Percentiles rank a stretch among this genome's conserved stretches.
These are phyloP conservation scores for Euborellia annulipes DNA, from an alignment of 1,140 invertebrate species.

Conservation along the genomic window DNA sequence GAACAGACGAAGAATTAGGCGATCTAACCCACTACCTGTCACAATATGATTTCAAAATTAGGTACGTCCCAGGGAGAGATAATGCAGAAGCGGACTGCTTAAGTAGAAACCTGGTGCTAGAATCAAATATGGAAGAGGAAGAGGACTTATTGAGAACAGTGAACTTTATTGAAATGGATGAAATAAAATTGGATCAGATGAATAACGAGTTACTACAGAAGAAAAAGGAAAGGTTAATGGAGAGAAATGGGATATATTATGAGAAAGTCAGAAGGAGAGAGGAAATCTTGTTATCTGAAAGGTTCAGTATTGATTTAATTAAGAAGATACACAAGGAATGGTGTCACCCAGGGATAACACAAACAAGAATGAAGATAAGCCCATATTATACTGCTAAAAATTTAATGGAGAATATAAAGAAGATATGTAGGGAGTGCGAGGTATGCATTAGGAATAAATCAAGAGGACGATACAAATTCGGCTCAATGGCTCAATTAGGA, in stretches of 20 bases:
- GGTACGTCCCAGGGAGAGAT: constrained; percentile 15
- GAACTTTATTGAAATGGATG: constrained; percentile 11
- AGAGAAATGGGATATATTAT: constrained; percentile 7
- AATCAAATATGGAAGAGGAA: constrained; percentile 11
- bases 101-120: constrained; percentile 16
- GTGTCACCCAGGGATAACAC: constrained; percentile 15
- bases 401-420: constrained; percentile 5
- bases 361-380: constrained; percentile 14
- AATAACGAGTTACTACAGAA: constrained; percentile 7
- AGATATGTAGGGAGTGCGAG: constrained; percentile 9
- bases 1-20: no score
- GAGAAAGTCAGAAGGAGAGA: constrained; percentile 15
- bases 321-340: constrained; percentile 14
- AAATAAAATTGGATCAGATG: constrained; percentile 13
- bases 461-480: constrained; percentile 10
- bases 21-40: no score
- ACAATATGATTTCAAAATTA: constrained; percentile 13
- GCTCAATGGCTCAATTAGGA: constrained; percentile 15
- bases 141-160: constrained; percentile 15
- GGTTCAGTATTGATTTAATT: constrained; percentile 14
- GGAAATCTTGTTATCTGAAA: constrained; percentile 13
- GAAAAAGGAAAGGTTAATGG: not conserved
- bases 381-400: constrained; percentile 13
- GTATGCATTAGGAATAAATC: constrained; percentile 15
- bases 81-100: constrained; percentile 16